Evolutionary conservation across 1,140 invertebrate genomes (phyloP).

Genomic region (Philotrypesis tridentata): DNA sequence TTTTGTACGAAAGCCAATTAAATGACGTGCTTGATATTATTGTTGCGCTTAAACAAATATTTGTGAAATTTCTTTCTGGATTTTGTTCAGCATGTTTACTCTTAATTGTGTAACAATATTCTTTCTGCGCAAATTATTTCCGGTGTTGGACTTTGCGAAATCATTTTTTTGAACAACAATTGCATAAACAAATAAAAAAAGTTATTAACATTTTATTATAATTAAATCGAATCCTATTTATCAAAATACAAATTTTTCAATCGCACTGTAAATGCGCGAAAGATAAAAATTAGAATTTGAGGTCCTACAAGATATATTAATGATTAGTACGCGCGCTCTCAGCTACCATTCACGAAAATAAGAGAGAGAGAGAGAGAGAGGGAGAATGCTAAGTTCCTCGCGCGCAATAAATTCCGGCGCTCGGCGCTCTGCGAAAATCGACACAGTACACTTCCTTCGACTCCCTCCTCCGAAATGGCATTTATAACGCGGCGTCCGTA

Average conservation of each 20-base stretch:
- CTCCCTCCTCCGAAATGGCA: conserved; percentile 7
- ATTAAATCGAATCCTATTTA: too few species aligned
- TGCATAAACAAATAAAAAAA: too few species aligned
- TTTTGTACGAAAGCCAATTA: not conserved
- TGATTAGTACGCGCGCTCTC: not conserved
- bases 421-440: conserved; percentile 12
- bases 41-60: not conserved
- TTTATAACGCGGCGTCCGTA: conserved; percentile 29
- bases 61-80: not conserved
- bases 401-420: conserved; percentile 6
- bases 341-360: not conserved
- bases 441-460: not conserved
- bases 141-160: too few species aligned
- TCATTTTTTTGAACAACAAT: too few species aligned
- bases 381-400: conserved; percentile 9
- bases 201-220: too few species aligned
- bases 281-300: too few species aligned
- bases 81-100: too few species aligned
- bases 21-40: not conserved
- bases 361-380: conserved; percentile 3
- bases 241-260: too few species aligned
- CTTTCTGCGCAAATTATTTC: too few species aligned
- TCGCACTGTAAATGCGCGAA: too few species aligned
- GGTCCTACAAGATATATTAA: conserved; percentile 7
- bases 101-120: too few species aligned